Conservation (phyloP, 2,797 vertebrate species). For the Aphelocoma californica region DNA sequence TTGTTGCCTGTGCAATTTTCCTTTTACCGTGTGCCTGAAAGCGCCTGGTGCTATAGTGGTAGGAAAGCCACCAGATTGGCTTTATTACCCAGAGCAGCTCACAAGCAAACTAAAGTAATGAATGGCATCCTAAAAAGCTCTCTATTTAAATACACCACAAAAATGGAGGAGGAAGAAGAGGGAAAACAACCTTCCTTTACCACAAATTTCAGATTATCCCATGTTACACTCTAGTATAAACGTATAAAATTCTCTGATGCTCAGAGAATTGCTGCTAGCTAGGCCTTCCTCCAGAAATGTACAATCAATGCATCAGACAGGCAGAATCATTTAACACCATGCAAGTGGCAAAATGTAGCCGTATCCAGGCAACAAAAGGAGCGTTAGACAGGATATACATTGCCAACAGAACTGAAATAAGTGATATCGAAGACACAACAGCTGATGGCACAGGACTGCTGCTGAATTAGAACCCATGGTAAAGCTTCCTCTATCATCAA, state of each 20-base stretch:
- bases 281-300: not conserved
- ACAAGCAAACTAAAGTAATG: not conserved
- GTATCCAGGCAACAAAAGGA: slow-evolving; percentile 40
- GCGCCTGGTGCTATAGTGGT: not conserved
- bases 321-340: not conserved
- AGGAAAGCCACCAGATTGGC: not conserved
- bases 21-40: not conserved
- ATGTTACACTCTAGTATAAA: not conserved
- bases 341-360: not conserved
- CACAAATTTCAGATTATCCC: not conserved
- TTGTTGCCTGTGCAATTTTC: not conserved
- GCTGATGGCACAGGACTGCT: not conserved
- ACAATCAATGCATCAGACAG: not conserved
- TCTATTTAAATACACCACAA: not conserved
- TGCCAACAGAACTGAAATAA: not conserved
- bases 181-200: not conserved
- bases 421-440: not conserved
- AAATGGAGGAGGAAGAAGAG: not conserved
- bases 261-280: not conserved
- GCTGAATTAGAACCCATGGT: not conserved
- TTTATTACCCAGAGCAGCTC: not conserved
- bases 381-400: not conserved
- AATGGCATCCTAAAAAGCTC: not conserved
- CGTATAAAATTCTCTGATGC: not conserved
- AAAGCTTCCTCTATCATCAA: not conserved